Evolutionary conservation across 2,888 invertebrate genomes (phyloP), one percentile per base, ranked within the genome.

Genomic region (Ptilodon capucinus): DNA sequence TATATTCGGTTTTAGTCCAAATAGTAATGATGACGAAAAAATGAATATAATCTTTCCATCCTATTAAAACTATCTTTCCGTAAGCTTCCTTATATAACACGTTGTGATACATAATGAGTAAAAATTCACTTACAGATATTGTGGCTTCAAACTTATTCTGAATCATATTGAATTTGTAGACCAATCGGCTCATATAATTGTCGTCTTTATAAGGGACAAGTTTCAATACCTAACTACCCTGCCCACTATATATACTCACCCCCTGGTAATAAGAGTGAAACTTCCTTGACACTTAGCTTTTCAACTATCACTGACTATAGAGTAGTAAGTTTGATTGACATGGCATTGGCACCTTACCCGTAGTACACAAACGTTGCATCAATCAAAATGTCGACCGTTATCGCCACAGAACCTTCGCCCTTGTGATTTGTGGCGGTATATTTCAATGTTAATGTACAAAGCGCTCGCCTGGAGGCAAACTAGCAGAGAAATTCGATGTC

Each of bases 351-450:
- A 58, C 44, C 64, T 52, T 44, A 58, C 54, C 60, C 55, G 52
- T 53, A 57, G 48, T 54, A 54, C 49, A 52, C 51, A 57, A 62
- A 52, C 57, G 51, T 50, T 57, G 64, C 74, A 75, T 80, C 76
- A 71, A 80, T 82, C 80, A 79, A 74, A 75, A 60, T 57, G 74
- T 71, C 76, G 61, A 59, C 49, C 40, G 45, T 64, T 76, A 79
- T 76, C 74, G 69, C 51, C 42, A 40, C 42, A 56, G 59, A 68
- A 69, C 69, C 65, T 51, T 56, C 60, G 64, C 66, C 71, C 69
- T 65, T 66, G 67, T 70, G 68, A 73, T 74, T 70, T 69, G 64
- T 66, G 54, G 51, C 54, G 57, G 46, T 64, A 58, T 57, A 63
- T 70, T 71, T 66, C 59, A 61, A 57, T 57, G 46, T 48, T 60